Conservation (phyloP, 2,888 invertebrate species). For the Plagodis dolabraria region DNA sequence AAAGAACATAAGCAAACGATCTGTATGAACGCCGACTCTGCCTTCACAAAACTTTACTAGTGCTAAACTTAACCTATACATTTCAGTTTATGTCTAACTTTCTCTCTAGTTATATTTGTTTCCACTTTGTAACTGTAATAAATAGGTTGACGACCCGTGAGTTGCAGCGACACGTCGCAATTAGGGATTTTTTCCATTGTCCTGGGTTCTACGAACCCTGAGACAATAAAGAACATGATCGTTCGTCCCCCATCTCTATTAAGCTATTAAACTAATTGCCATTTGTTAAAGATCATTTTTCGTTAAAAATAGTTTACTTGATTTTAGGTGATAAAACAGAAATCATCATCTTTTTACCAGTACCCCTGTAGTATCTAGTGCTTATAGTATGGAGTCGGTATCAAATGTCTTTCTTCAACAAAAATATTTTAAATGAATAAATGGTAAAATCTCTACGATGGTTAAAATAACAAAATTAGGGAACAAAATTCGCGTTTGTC, state of each 20-base stretch:
- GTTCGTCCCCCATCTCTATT: slow-evolving; percentile 55
- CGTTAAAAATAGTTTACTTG: slow-evolving; percentile 8
- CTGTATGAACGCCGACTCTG: neutral
- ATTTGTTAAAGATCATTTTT: slow-evolving; percentile 36
- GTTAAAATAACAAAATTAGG: too few relatives aligned
- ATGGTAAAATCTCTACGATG: too few relatives aligned
- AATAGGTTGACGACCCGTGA: slow-evolving; percentile 57
- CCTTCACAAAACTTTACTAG: slow-evolving; percentile 5
- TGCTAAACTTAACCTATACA: neutral
- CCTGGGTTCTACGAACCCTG: slow-evolving; percentile 60
- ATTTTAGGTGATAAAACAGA: neutral
- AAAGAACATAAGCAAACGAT: neutral
- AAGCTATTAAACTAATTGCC: slow-evolving; percentile 63
- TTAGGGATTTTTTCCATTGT: slow-evolving; percentile 69
- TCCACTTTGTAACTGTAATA: slow-evolving; percentile 25
- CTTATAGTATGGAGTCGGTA: too few relatives aligned
- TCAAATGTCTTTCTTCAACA: too few relatives aligned
- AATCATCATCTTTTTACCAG: too few relatives aligned
- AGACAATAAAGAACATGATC: slow-evolving; percentile 58
- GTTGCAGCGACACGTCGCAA: slow-evolving; percentile 57
- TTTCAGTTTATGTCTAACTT: slow-evolving; percentile 22
- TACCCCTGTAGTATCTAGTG: too few relatives aligned
- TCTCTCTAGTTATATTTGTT: slow-evolving; percentile 18
- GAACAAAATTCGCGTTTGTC: too few relatives aligned
- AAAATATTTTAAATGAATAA: too few relatives aligned